Evolutionary conservation across 2,888 invertebrate species (phyloP).

Genomic region (Hypsopygia costalis): DNA sequence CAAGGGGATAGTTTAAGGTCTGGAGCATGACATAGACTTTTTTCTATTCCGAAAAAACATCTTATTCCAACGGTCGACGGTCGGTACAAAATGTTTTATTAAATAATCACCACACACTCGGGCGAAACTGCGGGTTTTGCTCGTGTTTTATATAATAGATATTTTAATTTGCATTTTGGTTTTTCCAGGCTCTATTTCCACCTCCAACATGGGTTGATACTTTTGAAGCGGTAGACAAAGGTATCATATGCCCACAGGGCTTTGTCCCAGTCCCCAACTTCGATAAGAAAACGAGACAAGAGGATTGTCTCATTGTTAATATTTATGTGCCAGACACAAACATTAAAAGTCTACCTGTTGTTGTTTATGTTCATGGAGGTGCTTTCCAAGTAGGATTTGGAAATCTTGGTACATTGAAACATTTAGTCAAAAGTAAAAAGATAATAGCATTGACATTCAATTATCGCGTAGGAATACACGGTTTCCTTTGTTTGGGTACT

Average conservation of each 20-base stretch:
- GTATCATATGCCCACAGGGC: slow-evolving; percentile 31
- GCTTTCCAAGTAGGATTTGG: slow-evolving; percentile 26
- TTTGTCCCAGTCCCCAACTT: too few relatives aligned
- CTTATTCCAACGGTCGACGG: too few relatives aligned
- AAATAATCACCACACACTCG: too few relatives aligned
- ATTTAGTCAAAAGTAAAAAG: slow-evolving; percentile 26
- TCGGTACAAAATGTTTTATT: too few relatives aligned
- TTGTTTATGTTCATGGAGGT: slow-evolving; percentile 50
- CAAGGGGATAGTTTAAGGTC: too few relatives aligned
- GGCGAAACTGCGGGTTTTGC: too few relatives aligned
- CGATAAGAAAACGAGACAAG: slow-evolving; percentile 9
- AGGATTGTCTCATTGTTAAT: slow-evolving; percentile 31
- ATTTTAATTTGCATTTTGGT: neutral
- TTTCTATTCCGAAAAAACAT: too few relatives aligned
- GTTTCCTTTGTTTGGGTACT: slow-evolving; percentile 34
- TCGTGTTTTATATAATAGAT: too few relatives aligned
- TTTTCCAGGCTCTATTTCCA: slow-evolving; percentile 35
- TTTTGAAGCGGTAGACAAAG: slow-evolving; percentile 26
- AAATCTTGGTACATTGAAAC: slow-evolving; percentile 24
- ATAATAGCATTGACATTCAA: slow-evolving; percentile 32
- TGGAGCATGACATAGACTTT: too few relatives aligned
- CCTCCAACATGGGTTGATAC: slow-evolving; percentile 27
- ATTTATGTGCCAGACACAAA: slow-evolving; percentile 26
- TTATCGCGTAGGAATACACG: slow-evolving; percentile 30
- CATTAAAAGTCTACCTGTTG: slow-evolving; percentile 30